These are phyloP conservation scores for Pontoporia blainvillei DNA, from an alignment of 2,113 vertebrate genomes.

Conservation along the genomic window DNA sequence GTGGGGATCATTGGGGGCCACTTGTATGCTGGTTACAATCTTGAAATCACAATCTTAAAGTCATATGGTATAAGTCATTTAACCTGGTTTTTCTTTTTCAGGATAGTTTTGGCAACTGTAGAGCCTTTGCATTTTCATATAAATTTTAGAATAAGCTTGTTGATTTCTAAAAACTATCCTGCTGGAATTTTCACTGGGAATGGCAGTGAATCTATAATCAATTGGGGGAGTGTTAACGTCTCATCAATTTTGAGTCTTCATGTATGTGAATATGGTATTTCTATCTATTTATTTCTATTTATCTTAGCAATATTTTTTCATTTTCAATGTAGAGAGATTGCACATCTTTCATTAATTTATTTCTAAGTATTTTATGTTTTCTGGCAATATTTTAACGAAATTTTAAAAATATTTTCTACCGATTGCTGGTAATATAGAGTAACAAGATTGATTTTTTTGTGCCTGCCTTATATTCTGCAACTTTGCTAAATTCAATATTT, in stretches of 20 bases:
- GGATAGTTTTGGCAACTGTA: not conserved
- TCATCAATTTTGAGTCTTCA: not conserved
- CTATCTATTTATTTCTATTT: not conserved
- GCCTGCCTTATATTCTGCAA: not conserved
- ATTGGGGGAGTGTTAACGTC: not conserved
- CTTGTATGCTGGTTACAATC: not conserved
- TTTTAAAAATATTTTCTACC: not conserved
- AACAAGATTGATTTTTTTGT: conserved; percentile 2
- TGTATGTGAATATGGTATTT: not conserved
- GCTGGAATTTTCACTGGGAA: not conserved
- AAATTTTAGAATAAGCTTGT: not conserved
- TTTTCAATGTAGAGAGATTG: not conserved
- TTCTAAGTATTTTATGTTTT: not conserved
- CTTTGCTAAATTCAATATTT: not conserved
- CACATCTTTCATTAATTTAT: not conserved
- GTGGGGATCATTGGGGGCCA: not conserved
- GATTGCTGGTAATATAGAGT: not conserved
- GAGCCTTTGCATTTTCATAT: not conserved
- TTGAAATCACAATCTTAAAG: not conserved
- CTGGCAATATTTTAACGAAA: not conserved
- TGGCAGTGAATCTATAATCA: not conserved
- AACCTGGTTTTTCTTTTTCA: not conserved
- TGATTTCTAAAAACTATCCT: not conserved
- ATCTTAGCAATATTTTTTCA: not conserved
- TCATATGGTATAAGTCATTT: not conserved